phyloP scores from a whole-genome alignment of 2,797 vertebrate species.

The Rousettus madagascariensis region DNA sequence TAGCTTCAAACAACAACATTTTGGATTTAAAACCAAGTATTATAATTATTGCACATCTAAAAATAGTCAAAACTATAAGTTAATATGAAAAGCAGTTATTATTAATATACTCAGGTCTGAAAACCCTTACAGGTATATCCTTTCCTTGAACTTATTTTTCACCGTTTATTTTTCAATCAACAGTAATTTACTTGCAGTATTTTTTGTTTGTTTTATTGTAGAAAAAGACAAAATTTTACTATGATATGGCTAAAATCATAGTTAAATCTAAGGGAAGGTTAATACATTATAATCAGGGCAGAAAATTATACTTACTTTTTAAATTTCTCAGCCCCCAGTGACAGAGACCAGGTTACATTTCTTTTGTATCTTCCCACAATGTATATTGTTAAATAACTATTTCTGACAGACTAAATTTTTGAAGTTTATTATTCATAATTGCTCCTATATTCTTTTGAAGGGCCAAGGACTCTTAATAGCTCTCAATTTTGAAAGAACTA shows the following conservation, averaged over 20 bases:
- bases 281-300: background rate
- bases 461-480: constrained; percentile 72
- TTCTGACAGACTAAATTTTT: constrained; percentile 69
- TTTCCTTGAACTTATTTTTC: constrained; percentile 25
- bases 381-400: constrained; percentile 65
- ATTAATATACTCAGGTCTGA: background rate
- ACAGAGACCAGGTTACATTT: constrained; percentile 59
- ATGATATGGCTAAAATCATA: background rate
- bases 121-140: background rate
- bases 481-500: constrained; percentile 62
- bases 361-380: constrained; percentile 51
- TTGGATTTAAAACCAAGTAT: background rate
- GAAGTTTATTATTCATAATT: constrained; percentile 70
- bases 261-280: background rate
- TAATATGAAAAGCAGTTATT: background rate
- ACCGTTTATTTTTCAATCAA: background rate
- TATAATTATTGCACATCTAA: background rate
- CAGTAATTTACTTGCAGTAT: background rate
- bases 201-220: constrained; percentile 8
- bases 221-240: constrained; percentile 38
- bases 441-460: constrained; percentile 61
- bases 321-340: constrained; percentile 21
- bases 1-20: background rate
- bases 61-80: background rate
- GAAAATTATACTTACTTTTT: constrained; percentile 20